Evolutionary conservation across 2,888 invertebrate genomes (phyloP).

Genomic region (Antheraea yamamai): DNA sequence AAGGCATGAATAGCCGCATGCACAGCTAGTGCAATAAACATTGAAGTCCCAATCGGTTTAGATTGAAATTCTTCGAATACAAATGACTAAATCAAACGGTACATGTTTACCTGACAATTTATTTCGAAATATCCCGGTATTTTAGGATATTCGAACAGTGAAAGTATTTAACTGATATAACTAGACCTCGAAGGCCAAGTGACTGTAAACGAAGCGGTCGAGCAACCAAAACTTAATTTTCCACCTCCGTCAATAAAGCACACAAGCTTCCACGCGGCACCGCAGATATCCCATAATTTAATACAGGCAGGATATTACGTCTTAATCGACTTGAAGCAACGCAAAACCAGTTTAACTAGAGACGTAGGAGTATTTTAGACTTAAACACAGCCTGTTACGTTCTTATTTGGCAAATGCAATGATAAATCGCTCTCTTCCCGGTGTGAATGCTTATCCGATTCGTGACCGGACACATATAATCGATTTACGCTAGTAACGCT

Average conservation of each 20-base stretch:
- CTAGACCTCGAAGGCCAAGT: not conserved
- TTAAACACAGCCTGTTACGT: conserved; percentile 11
- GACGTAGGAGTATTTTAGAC: conserved; percentile 4
- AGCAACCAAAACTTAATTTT: conserved; percentile 17
- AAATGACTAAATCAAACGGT: not conserved
- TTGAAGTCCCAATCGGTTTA: not conserved
- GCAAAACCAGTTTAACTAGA: conserved; percentile 11
- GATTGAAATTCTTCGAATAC: not conserved
- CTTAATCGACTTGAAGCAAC: conserved; percentile 11
- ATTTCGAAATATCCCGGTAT: conserved; percentile 10
- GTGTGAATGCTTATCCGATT: conserved; percentile 2
- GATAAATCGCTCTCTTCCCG: conserved; percentile 9
- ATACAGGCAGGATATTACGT: conserved; percentile 30
- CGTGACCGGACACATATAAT: conserved; percentile 10
- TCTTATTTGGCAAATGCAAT: conserved; percentile 12
- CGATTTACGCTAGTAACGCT: not conserved
- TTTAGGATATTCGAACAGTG: conserved; percentile 3
- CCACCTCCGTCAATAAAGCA: conserved; percentile 16
- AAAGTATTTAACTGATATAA: not conserved
- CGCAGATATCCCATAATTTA: conserved; percentile 13
- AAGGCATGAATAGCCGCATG: no score
- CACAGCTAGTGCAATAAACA: not conserved
- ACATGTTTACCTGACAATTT: conserved; percentile 7
- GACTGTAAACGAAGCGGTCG: not conserved
- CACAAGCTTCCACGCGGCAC: conserved; percentile 13